A percentile compares a stretch with the other conserved stretches of the same genome.
These are phyloP conservation scores for Dysdera silvatica DNA, from an alignment of 1,140 invertebrate genomes.

Conservation along the genomic window DNA sequence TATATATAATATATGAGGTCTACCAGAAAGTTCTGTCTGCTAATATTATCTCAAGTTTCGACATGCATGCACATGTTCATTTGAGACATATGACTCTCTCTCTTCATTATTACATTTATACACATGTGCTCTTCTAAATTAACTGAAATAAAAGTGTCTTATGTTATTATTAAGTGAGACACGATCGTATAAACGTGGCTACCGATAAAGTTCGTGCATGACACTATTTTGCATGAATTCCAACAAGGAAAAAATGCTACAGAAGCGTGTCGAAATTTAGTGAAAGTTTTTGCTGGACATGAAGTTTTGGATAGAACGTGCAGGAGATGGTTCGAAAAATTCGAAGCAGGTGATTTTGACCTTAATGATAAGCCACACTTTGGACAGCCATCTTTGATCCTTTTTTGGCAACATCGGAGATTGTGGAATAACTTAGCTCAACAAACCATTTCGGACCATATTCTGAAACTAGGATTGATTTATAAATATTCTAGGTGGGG, in stretches of 20 bases:
- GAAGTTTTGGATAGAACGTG: constrained; percentile 12
- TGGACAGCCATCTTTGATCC: background rate
- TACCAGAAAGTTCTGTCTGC: too few species aligned
- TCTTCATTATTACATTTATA: too few species aligned
- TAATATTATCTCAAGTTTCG: too few species aligned
- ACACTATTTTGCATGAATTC: background rate
- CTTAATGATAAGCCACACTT: background rate
- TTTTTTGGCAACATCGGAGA: background rate
- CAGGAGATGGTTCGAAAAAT: constrained; percentile 2
- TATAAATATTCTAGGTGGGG: background rate
- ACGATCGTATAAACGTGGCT: too few species aligned
- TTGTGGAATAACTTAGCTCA: constrained; percentile 3
- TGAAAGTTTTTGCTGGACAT: background rate
- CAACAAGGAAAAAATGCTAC: background rate
- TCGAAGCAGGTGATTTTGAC: constrained; percentile 2
- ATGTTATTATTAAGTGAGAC: too few species aligned
- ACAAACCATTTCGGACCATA: background rate
- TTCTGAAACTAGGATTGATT: background rate
- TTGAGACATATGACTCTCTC: too few species aligned
- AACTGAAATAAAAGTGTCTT: too few species aligned
- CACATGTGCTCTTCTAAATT: too few species aligned
- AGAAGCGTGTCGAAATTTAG: constrained; percentile 1
- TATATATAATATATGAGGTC: too few species aligned
- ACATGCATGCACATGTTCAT: too few species aligned
- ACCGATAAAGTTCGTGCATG: background rate